Evolutionary conservation across 2,888 invertebrate species (phyloP).

Genomic region (Latheticus oryzae): DNA sequence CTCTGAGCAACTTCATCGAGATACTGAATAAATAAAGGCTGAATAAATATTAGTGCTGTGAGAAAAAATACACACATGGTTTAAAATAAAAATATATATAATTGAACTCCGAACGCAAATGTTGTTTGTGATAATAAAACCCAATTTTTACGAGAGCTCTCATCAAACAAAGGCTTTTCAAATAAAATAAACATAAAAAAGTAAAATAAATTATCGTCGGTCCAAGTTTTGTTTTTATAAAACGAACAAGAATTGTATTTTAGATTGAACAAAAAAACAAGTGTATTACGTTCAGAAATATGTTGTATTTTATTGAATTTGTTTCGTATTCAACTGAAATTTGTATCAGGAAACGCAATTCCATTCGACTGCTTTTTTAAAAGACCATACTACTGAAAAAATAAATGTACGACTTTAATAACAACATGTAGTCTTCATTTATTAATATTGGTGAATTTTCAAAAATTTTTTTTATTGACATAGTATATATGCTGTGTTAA

Average conservation of each 20-base stretch:
- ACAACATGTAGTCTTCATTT: conserved; percentile 38
- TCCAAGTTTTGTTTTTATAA: conserved; percentile 61
- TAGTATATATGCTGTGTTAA: conserved; percentile 26
- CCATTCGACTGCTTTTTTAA: conserved; percentile 45
- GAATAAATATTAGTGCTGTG: conserved; percentile 60
- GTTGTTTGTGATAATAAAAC: conserved; percentile 66
- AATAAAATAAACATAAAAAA: conserved; percentile 62
- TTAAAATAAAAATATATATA: conserved; percentile 64
- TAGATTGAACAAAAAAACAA: conserved; percentile 56
- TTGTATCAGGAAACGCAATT: conserved; percentile 50
- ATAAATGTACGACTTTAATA: conserved; percentile 39
- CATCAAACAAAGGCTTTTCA: conserved; percentile 61
- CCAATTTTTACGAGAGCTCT: conserved; percentile 65
- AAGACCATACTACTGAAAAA: conserved; percentile 29
- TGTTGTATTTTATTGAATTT: conserved; percentile 57
- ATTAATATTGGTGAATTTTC: conserved; percentile 34
- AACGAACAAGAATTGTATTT: conserved; percentile 58
- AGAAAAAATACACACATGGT: conserved; percentile 59
- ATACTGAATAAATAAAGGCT: conserved; percentile 61
- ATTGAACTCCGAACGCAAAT: conserved; percentile 64
- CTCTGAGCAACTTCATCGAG: conserved; percentile 46
- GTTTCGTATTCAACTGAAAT: conserved; percentile 52
- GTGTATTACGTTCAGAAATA: conserved; percentile 54
- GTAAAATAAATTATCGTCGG: conserved; percentile 61
- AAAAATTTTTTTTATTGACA: too few relatives aligned